Percentiles rank a stretch among this genome's conserved stretches.
Evolutionary conservation across 2,888 invertebrate species (phyloP).

Genomic region (Linnaemya vulpina): DNA sequence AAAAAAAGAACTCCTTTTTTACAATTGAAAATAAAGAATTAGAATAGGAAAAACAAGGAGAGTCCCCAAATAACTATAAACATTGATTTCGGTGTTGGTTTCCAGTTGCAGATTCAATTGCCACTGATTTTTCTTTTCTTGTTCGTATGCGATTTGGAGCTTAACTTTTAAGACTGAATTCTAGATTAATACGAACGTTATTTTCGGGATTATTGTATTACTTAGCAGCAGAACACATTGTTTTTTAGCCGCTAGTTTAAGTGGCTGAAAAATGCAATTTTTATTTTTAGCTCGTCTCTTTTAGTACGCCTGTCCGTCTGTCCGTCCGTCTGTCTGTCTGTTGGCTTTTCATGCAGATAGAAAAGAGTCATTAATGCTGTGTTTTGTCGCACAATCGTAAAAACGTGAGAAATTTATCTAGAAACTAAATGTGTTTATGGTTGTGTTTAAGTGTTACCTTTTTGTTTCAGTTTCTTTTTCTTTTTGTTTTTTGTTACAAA

Average conservation of each 20-base stretch:
- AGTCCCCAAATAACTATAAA: constrained; percentile 54
- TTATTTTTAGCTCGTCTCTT: constrained; percentile 26
- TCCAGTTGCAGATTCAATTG: constrained; percentile 40
- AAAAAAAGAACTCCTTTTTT: background rate
- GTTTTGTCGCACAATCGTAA: constrained; percentile 75
- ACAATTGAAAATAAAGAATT: background rate
- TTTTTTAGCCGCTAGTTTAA: constrained; percentile 25
- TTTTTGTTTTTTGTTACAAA: too few species aligned
- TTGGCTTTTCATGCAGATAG: constrained; percentile 32
- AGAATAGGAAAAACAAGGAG: constrained; percentile 32
- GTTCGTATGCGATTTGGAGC: constrained; percentile 3
- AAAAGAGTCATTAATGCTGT: constrained; percentile 67
- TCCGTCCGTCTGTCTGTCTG: constrained; percentile 16
- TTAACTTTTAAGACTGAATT: constrained; percentile 27
- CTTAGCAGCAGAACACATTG: constrained; percentile 7
- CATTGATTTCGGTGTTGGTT: constrained; percentile 62
- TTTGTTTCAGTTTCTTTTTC: constrained; percentile 33
- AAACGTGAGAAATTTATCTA: constrained; percentile 78
- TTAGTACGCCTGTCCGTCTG: background rate
- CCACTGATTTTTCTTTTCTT: constrained; percentile 35
- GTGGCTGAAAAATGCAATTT: constrained; percentile 39
- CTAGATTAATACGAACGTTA: constrained; percentile 34
- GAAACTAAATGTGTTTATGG: constrained; percentile 51
- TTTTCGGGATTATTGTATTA: constrained; percentile 10
- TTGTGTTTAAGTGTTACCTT: constrained; percentile 43